Percentiles rank a stretch among this genome's conserved stretches.
These are phyloP conservation scores for Zalophus californianus DNA, from an alignment of 2,797 vertebrate genomes.

Conservation along the genomic window DNA sequence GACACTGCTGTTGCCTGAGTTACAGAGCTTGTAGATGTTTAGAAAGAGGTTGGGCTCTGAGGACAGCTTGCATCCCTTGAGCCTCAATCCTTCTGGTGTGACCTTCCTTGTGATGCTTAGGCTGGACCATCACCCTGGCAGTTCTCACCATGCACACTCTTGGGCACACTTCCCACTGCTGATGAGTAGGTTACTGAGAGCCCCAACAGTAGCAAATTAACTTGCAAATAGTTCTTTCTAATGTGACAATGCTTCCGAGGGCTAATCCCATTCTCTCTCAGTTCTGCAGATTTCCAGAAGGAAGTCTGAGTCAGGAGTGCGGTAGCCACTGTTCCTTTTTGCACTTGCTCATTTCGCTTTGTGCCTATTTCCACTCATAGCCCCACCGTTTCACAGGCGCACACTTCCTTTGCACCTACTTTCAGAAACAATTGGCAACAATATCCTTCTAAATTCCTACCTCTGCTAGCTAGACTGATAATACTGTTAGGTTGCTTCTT, in stretches of 20 bases:
- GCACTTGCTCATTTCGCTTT: not conserved
- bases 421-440: not conserved
- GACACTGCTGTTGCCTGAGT: not conserved
- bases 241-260: not conserved
- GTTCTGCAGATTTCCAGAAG: not conserved
- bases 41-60: not conserved
- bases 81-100: not conserved
- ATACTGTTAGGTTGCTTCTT: not conserved
- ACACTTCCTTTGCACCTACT: not conserved
- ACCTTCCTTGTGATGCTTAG: not conserved
- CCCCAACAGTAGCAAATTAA: not conserved
- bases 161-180: not conserved
- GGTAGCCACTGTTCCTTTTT: too few species aligned
- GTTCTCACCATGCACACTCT: not conserved
- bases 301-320: not conserved
- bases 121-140: not conserved
- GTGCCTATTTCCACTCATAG: not conserved
- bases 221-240: not conserved
- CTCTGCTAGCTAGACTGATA: not conserved
- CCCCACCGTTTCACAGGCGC: not conserved
- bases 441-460: not conserved
- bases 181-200: not conserved
- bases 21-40: not conserved
- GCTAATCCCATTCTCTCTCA: not conserved
- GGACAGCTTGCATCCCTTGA: not conserved